A percentile compares a stretch with the other conserved stretches of the same genome.
Evolutionary conservation across 2,113 vertebrate species (phyloP).

Genomic region (Pholis gunnellus): DNA sequence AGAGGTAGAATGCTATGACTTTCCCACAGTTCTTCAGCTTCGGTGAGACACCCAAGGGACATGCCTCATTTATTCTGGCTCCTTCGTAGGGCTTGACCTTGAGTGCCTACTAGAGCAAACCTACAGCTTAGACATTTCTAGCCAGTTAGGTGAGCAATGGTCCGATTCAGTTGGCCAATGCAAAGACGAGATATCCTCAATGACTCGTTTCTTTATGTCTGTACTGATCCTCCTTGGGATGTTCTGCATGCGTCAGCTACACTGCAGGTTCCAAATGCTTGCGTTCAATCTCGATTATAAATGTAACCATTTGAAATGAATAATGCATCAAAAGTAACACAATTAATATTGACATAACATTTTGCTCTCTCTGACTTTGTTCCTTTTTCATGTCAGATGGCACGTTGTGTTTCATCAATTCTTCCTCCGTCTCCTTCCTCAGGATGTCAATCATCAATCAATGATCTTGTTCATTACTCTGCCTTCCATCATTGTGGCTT

Average conservation of each 20-base stretch:
- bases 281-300: slow-evolving; percentile 24
- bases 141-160: slow-evolving; percentile 54
- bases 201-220: slow-evolving; percentile 12
- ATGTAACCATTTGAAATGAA: slow-evolving; percentile 19
- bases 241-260: background rate
- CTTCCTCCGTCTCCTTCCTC: slow-evolving; percentile 10
- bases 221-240: background rate
- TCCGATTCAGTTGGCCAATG: slow-evolving; percentile 5
- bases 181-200: slow-evolving; percentile 14
- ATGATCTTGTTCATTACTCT: slow-evolving; percentile 45
- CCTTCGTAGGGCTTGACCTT: slow-evolving; percentile 69
- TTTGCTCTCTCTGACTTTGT: slow-evolving; percentile 36
- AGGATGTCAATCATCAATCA: slow-evolving; percentile 50
- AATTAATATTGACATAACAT: slow-evolving; percentile 53
- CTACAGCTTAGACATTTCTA: slow-evolving; percentile 51
- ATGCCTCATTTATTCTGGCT: slow-evolving; percentile 70
- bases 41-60: slow-evolving; percentile 55
- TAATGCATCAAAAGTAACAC: slow-evolving; percentile 41
- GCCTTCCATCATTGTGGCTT: slow-evolving; percentile 17
- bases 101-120: slow-evolving; percentile 45
- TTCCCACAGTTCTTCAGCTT: slow-evolving; percentile 67
- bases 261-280: slow-evolving; percentile 8
- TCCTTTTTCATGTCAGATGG: slow-evolving; percentile 41
- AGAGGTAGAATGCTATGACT: slow-evolving; percentile 34
- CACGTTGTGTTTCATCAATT: slow-evolving; percentile 31